Conservation (phyloP, 2,888 invertebrate genomes). For the Drosophila siamana region DNA sequence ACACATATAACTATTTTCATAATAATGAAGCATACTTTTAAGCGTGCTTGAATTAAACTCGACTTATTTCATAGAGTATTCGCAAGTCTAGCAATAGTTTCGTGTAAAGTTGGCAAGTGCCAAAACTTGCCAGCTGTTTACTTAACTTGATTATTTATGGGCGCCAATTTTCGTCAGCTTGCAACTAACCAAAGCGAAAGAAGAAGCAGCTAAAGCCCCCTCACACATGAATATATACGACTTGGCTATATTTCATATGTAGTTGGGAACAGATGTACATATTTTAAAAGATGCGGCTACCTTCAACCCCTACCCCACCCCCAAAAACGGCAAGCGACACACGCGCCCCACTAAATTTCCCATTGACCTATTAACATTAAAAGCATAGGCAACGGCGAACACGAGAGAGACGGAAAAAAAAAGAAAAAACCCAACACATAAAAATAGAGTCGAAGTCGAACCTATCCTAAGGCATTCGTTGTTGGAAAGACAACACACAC, state of each 20-base stretch:
- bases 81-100: not conserved
- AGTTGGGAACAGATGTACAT: conserved; percentile 31
- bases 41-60: conserved; percentile 8
- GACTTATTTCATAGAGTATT: conserved; percentile 18
- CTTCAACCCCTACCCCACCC: conserved; percentile 11
- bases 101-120: conserved; percentile 5
- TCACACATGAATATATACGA: too few relatives aligned
- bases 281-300: conserved; percentile 20
- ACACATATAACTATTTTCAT: not conserved
- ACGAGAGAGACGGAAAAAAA: conserved; percentile 24
- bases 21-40: conserved; percentile 28
- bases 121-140: conserved; percentile 32
- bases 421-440: conserved; percentile 21
- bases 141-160: conserved; percentile 44
- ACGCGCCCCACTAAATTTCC: conserved; percentile 68
- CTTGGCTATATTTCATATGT: not conserved
- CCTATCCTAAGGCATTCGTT: conserved; percentile 75
- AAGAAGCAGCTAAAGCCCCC: not conserved
- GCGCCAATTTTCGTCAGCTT: conserved; percentile 18
- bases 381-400: conserved; percentile 35
- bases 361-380: conserved; percentile 75
- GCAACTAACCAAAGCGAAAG: conserved; percentile 4
- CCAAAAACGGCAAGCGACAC: conserved; percentile 25
- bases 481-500: conserved; percentile 41
- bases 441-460: conserved; percentile 58